phyloP scores from a whole-genome alignment of 2,797 vertebrate species.

The Diglossa cyanea region DNA sequence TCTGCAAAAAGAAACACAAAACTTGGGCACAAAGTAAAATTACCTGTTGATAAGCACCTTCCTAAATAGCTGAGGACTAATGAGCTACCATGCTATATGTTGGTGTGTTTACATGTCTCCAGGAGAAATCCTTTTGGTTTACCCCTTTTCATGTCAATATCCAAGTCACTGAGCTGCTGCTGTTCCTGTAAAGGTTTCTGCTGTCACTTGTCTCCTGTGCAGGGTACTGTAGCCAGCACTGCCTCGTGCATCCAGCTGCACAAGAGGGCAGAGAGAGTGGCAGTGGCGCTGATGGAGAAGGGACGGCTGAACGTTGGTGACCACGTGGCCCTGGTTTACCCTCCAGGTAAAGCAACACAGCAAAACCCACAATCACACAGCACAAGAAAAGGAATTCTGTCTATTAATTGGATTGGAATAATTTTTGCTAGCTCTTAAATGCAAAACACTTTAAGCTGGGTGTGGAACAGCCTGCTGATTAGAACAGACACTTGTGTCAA shows the following conservation, averaged over 20 bases:
- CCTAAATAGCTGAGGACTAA: neutral
- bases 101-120: neutral
- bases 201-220: neutral
- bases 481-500: neutral
- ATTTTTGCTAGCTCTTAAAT: neutral
- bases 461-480: neutral
- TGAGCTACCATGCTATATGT: rapidly evolving
- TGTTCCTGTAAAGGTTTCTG: neutral
- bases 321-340: constrained; percentile 93
- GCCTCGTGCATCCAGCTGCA: constrained; percentile 92
- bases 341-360: constrained; percentile 78
- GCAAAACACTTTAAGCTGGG: neutral
- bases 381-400: neutral
- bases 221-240: constrained; percentile 90
- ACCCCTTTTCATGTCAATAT: neutral
- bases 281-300: constrained; percentile 84
- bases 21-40: neutral
- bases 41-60: neutral
- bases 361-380: neutral
- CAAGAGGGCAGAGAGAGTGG: constrained; percentile 90
- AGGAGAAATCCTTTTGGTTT: neutral
- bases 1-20: neutral
- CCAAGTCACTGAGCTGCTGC: neutral
- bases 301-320: constrained; percentile 88
- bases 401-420: neutral